Conservation (phyloP, 2,888 invertebrate species). For the Lochmaea capreae region DNA sequence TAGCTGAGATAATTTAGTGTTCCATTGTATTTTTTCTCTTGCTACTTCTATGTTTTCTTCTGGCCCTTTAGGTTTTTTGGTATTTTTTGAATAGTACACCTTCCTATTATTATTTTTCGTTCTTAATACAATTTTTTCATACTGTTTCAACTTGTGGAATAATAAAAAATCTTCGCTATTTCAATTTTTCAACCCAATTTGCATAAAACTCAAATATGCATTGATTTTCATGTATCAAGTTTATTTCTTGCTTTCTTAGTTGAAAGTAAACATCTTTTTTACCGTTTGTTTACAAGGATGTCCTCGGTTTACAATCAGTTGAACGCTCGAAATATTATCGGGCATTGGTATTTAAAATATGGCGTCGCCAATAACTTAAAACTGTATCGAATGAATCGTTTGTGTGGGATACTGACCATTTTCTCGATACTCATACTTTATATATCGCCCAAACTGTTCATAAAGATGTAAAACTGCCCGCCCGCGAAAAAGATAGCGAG, state of each 20-base stretch:
- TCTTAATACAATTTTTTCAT: too few species aligned
- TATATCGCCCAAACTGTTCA: slow-evolving; percentile 34
- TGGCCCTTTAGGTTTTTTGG: too few species aligned
- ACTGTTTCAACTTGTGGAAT: too few species aligned
- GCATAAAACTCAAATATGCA: too few species aligned
- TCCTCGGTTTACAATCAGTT: background rate
- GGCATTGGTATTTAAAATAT: slow-evolving; percentile 17
- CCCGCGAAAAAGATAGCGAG: slow-evolving; percentile 37
- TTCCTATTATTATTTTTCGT: too few species aligned
- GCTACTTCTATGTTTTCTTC: too few species aligned
- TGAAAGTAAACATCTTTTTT: background rate
- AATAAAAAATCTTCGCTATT: too few species aligned
- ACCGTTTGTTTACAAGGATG: slow-evolving; percentile 1
- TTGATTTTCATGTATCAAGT: background rate
- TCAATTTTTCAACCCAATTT: too few species aligned
- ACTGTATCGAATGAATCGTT: slow-evolving; percentile 23
- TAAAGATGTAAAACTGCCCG: slow-evolving; percentile 36
- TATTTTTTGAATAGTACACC: too few species aligned
- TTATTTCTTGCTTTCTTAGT: background rate
- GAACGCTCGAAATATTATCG: slow-evolving; percentile 17
- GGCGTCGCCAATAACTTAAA: slow-evolving; percentile 26
- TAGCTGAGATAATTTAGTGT: too few species aligned
- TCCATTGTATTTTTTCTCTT: too few species aligned
- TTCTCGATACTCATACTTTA: slow-evolving; percentile 33
- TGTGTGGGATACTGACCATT: slow-evolving; percentile 27